Percentiles rank a stretch among this genome's conserved stretches.
These are phyloP conservation scores for Helarctos malayanus DNA, from an alignment of 2,797 vertebrate species.

Conservation along the genomic window DNA sequence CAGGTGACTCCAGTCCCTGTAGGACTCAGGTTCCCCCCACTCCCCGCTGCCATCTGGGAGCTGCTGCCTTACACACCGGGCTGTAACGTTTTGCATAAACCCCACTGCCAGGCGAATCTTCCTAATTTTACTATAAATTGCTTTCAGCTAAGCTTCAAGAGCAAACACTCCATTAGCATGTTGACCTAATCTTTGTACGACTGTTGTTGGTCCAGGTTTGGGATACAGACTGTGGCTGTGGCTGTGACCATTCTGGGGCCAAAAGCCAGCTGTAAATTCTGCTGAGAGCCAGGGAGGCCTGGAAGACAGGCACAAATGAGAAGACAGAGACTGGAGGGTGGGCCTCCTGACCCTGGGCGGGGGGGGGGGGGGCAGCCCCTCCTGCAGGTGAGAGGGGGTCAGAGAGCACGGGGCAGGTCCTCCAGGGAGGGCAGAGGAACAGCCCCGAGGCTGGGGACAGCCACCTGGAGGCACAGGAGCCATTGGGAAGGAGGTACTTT, in stretches of 20 bases:
- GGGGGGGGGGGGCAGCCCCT: background rate
- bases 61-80: accelerated
- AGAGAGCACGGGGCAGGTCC: accelerated
- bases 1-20: background rate
- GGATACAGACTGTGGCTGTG: background rate
- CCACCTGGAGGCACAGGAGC: background rate
- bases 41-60: accelerated
- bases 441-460: background rate
- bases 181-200: background rate
- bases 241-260: background rate
- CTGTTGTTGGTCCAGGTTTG: accelerated
- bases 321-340: background rate
- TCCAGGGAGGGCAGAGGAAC: background rate
- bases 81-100: background rate
- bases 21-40: background rate
- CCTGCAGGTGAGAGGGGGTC: background rate
- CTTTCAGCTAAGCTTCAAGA: background rate
- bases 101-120: accelerated
- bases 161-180: background rate
- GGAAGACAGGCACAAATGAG: no score
- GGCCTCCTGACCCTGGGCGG: background rate
- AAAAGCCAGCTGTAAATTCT: no score
- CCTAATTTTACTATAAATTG: background rate
- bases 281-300: background rate
- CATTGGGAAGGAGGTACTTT: accelerated